Percentiles rank a stretch among this genome's conserved stretches.
Conservation (phyloP, 2,888 invertebrate species). For the Dysmachus trigonus region DNA sequence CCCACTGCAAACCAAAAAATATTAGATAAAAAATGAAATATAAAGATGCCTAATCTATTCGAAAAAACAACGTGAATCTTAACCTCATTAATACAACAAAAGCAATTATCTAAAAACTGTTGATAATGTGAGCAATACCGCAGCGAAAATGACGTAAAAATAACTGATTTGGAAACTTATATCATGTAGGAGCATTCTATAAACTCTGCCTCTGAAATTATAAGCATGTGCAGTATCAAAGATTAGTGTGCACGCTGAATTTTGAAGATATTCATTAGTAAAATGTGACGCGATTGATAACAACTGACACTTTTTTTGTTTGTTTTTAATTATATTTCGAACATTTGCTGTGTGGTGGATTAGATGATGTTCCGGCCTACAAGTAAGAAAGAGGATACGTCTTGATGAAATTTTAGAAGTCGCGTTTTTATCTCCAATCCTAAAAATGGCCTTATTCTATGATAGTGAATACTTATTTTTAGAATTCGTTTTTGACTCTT, state of each 20-base stretch:
- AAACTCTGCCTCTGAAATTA: background rate
- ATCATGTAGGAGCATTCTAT: background rate
- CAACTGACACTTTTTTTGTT: background rate
- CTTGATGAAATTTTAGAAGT: background rate
- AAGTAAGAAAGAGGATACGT: background rate
- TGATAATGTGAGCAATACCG: background rate
- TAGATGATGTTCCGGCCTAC: background rate
- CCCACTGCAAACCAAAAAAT: background rate
- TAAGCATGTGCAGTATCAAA: background rate
- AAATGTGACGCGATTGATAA: background rate
- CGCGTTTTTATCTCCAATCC: background rate
- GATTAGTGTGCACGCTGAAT: background rate
- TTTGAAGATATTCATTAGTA: background rate
- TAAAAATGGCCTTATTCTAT: background rate
- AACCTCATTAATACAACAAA: background rate
- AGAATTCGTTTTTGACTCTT: background rate
- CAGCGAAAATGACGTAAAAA: background rate
- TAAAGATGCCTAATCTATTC: background rate
- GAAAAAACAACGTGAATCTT: background rate
- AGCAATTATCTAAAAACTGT: background rate
- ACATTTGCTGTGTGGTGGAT: background rate
- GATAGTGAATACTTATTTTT: background rate
- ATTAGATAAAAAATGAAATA: background rate
- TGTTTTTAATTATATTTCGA: background rate
- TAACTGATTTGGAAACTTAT: background rate